These are phyloP conservation scores for Gallinago paraguaiae DNA, from an alignment of 2,113 vertebrate species.

Conservation along the genomic window DNA sequence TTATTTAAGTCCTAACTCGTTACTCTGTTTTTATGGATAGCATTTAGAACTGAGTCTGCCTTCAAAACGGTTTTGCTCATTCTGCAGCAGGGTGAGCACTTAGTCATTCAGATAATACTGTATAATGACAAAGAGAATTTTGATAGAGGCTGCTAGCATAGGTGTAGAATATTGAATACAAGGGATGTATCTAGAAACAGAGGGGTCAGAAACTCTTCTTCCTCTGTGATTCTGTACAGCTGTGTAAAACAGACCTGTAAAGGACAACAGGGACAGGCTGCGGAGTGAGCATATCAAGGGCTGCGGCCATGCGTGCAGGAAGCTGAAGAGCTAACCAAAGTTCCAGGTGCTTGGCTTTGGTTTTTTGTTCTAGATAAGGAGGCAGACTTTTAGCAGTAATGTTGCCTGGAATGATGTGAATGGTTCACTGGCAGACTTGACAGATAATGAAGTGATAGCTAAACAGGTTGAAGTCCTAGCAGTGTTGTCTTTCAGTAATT, in stretches of 20 bases:
- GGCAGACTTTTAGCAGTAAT: not conserved
- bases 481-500: not conserved
- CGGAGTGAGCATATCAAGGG: accelerated
- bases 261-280: accelerated
- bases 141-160: not conserved
- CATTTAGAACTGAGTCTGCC: not conserved
- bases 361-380: not conserved
- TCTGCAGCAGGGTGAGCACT: not conserved
- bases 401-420: not conserved
- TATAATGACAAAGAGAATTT: not conserved
- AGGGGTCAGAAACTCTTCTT: not conserved
- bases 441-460: not conserved
- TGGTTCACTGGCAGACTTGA: not conserved
- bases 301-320: accelerated
- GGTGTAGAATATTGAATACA: not conserved
- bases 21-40: not conserved
- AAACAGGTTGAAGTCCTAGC: not conserved
- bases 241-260: not conserved
- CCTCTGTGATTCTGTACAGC: not conserved
- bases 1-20: not conserved
- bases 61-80: not conserved
- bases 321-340: not conserved
- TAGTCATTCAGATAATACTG: not conserved
- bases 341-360: not conserved
- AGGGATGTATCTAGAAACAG: not conserved